Evolutionary conservation across 1,140 invertebrate genomes (phyloP), one percentile per base, ranked within the genome.

Genomic region (Araneus ventricosus): DNA sequence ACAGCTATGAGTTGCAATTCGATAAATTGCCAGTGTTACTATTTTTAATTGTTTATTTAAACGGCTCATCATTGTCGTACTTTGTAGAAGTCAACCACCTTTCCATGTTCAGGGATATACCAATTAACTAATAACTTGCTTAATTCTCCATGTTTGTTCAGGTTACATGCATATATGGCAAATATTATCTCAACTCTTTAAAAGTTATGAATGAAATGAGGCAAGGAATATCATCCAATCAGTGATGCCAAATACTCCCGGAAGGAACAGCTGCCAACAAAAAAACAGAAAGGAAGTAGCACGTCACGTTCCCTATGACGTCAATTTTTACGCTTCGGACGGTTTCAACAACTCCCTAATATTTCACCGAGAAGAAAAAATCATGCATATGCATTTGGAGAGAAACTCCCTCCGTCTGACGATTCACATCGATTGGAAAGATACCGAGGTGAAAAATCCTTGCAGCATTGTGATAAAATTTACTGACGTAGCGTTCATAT

Each of bases 281-380:
- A 52, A 52, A 52, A 67, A 7, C 27, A 37, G 70, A 75, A 75
- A 75, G 70, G 70, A 75, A 75, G 20, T 75, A 37, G 70, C 37
- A 75, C 70, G 70, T 75, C 70, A 75, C 70, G 70, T 75, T 34
- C 70, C 70, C 70, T 75, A 37, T 75, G 70, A 75, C 70, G 70
- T 75, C 70, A 75, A 37, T 75, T 75, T 75, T 75, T 75, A 75
- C 70, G 70, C 70, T 75, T 52, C 70, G 30, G 20, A 75, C 17
- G 30, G 34, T 24, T 24, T 63, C 59, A 52, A 52, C 45, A 63
- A 63, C 59, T 63, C 70, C 27, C 70, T 20, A 30, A 75, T 75
- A 75, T 75, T 63, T 75, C 70, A 75, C 70, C 20, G 34, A 75
- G 17, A 30, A 70, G 30, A 4, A 75, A 75, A 75, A 75, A 30